These are phyloP conservation scores for Sinohyriopsis cumingii DNA, from an alignment of 2,888 invertebrate species.

Conservation along the genomic window DNA sequence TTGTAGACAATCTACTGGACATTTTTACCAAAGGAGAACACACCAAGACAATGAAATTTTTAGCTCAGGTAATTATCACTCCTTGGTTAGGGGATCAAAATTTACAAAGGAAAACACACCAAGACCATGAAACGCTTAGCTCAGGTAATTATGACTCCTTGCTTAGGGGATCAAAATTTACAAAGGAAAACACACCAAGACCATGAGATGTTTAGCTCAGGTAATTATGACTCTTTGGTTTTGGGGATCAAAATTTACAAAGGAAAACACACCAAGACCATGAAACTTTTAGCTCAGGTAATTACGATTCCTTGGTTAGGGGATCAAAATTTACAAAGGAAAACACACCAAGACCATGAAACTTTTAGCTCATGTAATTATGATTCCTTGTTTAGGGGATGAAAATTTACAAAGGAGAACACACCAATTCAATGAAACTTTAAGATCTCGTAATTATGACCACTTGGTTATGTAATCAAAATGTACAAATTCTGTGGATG, in stretches of 20 bases:
- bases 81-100: too few species aligned
- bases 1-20: slow-evolving; percentile 88
- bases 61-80: slow-evolving; percentile 76
- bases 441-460: too few species aligned
- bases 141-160: slow-evolving; percentile 71
- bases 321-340: too few species aligned
- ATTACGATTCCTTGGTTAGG: not conserved
- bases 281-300: slow-evolving; percentile 80
- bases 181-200: slow-evolving; percentile 78
- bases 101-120: slow-evolving; percentile 75
- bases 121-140: slow-evolving; percentile 82
- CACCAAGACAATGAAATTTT: slow-evolving; percentile 81
- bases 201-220: slow-evolving; percentile 81
- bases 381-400: too few species aligned
- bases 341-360: slow-evolving; percentile 83
- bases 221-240: slow-evolving; percentile 43
- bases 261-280: slow-evolving; percentile 80
- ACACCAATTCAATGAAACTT: too few species aligned
- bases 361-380: slow-evolving; percentile 78
- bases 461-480: too few species aligned
- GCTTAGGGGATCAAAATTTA: too few species aligned
- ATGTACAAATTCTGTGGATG: too few species aligned
- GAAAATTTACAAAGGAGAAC: too few species aligned
- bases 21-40: slow-evolving; percentile 89
- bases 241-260: too few species aligned